Base-by-base conservation (phyloP, 1,140 invertebrate species). In the Coelopa frigida region DNA sequence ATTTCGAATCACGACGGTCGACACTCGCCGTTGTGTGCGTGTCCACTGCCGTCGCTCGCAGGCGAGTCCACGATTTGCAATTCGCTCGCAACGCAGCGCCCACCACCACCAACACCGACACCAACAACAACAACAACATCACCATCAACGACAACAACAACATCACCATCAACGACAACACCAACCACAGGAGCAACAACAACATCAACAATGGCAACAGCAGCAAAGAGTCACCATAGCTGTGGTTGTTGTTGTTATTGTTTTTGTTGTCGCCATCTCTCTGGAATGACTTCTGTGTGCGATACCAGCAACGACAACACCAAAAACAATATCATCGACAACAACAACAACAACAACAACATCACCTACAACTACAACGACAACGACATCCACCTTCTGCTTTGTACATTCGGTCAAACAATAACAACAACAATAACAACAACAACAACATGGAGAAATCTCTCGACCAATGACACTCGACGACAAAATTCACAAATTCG, bases 391-490 rank as follows among this genome's bases (percentile, higher is more conserved):
- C 27, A 29, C 27, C 8, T 29, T 29, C 8, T 10, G 14, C 8
- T 29, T 14, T 29, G 8, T 10, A 29, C 27, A 14, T 29, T 29
- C 14, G 14, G 8, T 8, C 14, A 10, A 29, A 29, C 27, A 14
- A 8, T 29, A 21, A 32, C 42, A 35, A 33, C 42, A 35, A 44
- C 31, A 35, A 15, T 14, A 29, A 14, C 27, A 14, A 14, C 27
- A 29, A 14, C 27, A 14, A 52, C 52, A 54, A 56, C 48, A 54
- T 51, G 49, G 44, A 46, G 47, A 51, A 44, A 46, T 48, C 12
- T 26, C 42, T 58, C 61, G 61, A 59, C 63, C 63, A 67, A 67
- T 67, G 63, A 67, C 63, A 67, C 63, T 61, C 60, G 53, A 66
- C 63, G 63, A 67, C 63, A 67, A 61, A 61, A 67, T 67, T n/a